Evolutionary conservation across 2,888 invertebrate genomes (phyloP).

Genomic region (Hemicrepidius hirtus): DNA sequence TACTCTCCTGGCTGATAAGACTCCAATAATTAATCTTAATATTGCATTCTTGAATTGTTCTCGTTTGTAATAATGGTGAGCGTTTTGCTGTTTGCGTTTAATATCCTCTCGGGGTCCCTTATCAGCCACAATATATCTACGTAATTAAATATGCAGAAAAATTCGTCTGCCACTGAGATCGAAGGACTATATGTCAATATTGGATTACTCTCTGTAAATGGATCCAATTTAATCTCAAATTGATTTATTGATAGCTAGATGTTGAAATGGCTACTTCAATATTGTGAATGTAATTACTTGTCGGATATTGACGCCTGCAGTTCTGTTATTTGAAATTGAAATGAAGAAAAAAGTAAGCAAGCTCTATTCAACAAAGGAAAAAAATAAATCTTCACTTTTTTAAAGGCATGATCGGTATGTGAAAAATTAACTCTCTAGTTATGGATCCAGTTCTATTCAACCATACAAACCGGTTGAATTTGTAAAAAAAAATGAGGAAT

Average conservation of each 20-base stretch:
- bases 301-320: slow-evolving; percentile 3
- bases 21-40: slow-evolving; percentile 71
- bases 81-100: slow-evolving; percentile 44
- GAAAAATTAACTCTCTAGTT: too few relatives aligned
- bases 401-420: too few relatives aligned
- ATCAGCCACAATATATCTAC: slow-evolving; percentile 62
- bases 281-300: slow-evolving; percentile 8
- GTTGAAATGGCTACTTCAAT: slow-evolving; percentile 22
- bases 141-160: slow-evolving; percentile 60
- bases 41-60: slow-evolving; percentile 70
- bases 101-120: slow-evolving; percentile 45
- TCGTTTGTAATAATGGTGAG: slow-evolving; percentile 44
- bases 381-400: too few relatives aligned
- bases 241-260: slow-evolving; percentile 43
- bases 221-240: slow-evolving; percentile 54
- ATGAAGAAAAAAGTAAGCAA: too few relatives aligned
- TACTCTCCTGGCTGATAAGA: slow-evolving; percentile 66
- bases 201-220: slow-evolving; percentile 60
- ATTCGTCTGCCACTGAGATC: slow-evolving; percentile 39
- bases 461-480: too few relatives aligned
- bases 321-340: slow-evolving; percentile 7
- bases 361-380: too few relatives aligned
- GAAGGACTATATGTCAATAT: slow-evolving; percentile 60
- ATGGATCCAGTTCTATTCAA: too few relatives aligned
- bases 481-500: too few relatives aligned